Conservation (phyloP, 2,797 vertebrate species). For the Botia kubotai region DNA sequence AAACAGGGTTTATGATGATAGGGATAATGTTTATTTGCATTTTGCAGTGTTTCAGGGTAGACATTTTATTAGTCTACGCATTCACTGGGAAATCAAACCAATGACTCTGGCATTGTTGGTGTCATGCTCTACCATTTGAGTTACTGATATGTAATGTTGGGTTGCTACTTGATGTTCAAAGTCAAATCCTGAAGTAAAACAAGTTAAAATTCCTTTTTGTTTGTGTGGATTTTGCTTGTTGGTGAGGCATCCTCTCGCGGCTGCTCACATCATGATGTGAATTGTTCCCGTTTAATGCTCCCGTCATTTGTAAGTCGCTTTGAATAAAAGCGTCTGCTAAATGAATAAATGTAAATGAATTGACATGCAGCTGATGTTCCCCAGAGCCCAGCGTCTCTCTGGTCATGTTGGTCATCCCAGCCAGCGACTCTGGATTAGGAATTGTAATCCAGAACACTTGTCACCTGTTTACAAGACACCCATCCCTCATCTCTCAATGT, state of each 20-base stretch:
- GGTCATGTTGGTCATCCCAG: conserved; percentile 66
- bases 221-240: neutral
- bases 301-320: too few relatives aligned
- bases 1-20: too few relatives aligned
- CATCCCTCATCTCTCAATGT: conserved; percentile 81
- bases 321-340: too few relatives aligned
- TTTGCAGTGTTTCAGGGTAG: too few relatives aligned
- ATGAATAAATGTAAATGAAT: too few relatives aligned
- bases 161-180: neutral
- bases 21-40: too few relatives aligned
- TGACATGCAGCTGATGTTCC: conserved; percentile 79
- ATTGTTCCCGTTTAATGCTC: too few relatives aligned
- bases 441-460: conserved; percentile 83
- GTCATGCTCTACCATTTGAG: too few relatives aligned
- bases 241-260: conserved; percentile 43
- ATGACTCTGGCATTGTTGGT: too few relatives aligned
- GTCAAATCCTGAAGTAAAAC: neutral
- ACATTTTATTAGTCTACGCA: too few relatives aligned
- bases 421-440: conserved; percentile 80
- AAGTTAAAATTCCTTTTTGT: neutral
- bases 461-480: conserved; percentile 83
- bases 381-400: conserved; percentile 59
- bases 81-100: too few relatives aligned
- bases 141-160: too few relatives aligned
- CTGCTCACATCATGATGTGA: conserved; percentile 82